Evolutionary conservation across 2,888 invertebrate species (phyloP), one percentile per base, ranked within the genome.

Genomic region (Allygus modestus): DNA sequence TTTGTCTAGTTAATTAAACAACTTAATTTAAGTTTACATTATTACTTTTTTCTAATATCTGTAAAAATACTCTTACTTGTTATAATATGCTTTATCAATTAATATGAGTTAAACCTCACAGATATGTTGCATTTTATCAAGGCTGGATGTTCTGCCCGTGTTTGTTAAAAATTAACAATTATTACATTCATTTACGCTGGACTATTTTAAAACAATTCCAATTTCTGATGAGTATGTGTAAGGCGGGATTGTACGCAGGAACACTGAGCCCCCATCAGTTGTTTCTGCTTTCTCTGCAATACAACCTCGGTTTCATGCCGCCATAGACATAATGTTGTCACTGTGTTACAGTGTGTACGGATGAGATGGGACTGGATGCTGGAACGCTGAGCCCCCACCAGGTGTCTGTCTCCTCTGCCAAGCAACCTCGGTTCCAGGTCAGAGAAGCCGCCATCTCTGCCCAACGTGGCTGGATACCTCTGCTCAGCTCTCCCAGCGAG

Each of bases 221-320:
- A n/a, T n/a, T n/a, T n/a, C n/a, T n/a, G n/a, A n/a, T 93, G 84
- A 97, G 97, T 88, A 91, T 92, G 2, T 96, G 96, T 86, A 92
- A 93, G 0, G 94, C 97, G 92, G 97, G 97, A 0, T 89, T 97
- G 31, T 93, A 93, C 9, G 93, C 93, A 54, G 93, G 93, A 0
- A 88, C 91, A 17, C 91, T 96, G 88, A 91, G 92, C 0, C 91
- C 94, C 20, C 91, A 93, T 28, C 95, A 94, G 91, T 92, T 97
- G 43, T 91, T n/a, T n/a, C 92, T 77, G 94, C 94, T 0, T 95
- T 95, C 87, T 95, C 95, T 61, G 89, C 89, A 4, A 87, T 88
- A 17, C 88, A 92, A 2, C 89, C 89, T 61, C 91, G 91, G 33
- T 90, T 90, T 0, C 90, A 92, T n/a, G n/a, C n/a, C n/a, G n/a